Conservation (phyloP, 2,888 invertebrate genomes). For the Drosophila meridiana region DNA sequence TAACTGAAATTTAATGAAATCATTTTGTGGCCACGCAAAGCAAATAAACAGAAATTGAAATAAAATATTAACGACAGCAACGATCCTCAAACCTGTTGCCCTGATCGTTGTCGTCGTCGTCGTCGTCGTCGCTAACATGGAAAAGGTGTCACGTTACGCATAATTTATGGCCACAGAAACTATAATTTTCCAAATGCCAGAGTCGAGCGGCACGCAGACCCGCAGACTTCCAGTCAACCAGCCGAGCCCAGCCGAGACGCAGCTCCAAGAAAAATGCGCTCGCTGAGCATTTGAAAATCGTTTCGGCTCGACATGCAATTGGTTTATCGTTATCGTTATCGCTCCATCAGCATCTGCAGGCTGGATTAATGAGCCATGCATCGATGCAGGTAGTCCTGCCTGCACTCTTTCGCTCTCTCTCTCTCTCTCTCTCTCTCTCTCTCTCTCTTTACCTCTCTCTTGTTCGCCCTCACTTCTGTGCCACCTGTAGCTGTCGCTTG, state of each 20-base stretch:
- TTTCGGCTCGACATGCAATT: conserved; percentile 58
- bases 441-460: not conserved
- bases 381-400: conserved; percentile 35
- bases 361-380: conserved; percentile 18
- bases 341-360: conserved; percentile 31
- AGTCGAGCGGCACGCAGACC: conserved; percentile 39
- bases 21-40: conserved; percentile 58
- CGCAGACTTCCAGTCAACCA: conserved; percentile 12
- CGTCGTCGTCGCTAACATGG: conserved; percentile 59
- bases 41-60: conserved; percentile 59
- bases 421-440: not conserved
- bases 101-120: conserved; percentile 24
- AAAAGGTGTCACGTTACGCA: conserved; percentile 84
- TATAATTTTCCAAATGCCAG: conserved; percentile 69
- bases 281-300: conserved; percentile 50
- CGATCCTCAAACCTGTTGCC: conserved; percentile 60
- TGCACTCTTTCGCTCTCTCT: not conserved
- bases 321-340: conserved; percentile 38
- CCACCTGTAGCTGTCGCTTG: conserved; percentile 39
- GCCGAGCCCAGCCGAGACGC: conserved; percentile 8
- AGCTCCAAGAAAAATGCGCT: conserved; percentile 30
- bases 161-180: conserved; percentile 80
- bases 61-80: conserved; percentile 70
- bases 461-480: not conserved
- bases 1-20: conserved; percentile 77